Conservation (phyloP, 2,797 vertebrate genomes). For the Melanotaenia maccullochi region DNA sequence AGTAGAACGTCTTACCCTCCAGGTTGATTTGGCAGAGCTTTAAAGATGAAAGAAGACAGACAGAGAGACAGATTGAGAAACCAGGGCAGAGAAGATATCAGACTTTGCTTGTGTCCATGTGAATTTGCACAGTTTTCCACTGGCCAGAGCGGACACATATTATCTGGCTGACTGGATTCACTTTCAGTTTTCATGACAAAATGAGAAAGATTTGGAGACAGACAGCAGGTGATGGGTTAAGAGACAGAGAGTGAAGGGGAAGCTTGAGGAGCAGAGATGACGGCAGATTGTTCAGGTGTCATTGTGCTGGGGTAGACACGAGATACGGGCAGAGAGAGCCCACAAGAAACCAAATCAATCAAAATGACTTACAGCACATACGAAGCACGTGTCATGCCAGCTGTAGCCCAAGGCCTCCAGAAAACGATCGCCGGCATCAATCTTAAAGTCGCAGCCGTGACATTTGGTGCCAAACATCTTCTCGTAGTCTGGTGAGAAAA, state of each 20-base stretch:
- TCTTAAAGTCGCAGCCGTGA: conserved; percentile 99
- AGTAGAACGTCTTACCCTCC: conserved; percentile 99
- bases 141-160: conserved; percentile 24
- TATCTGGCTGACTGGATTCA: conserved; percentile 53
- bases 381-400: conserved; percentile 99
- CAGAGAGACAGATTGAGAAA: conserved; percentile 53
- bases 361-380: conserved; percentile 93
- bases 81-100: conserved; percentile 45
- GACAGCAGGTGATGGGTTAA: conserved; percentile 41
- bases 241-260: conserved; percentile 6
- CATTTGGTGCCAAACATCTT: conserved; percentile 99
- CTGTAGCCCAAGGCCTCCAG: conserved; percentile 98
- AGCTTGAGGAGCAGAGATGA: conserved; percentile 37
- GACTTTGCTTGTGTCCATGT: conserved; percentile 40
- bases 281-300: conserved; percentile 57
- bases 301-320: conserved; percentile 51
- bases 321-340: conserved; percentile 46
- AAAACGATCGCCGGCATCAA: conserved; percentile 97
- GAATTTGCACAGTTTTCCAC: conserved; percentile 44
- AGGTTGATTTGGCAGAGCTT: conserved; percentile 99
- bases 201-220: conserved; percentile 17
- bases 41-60: conserved; percentile 69
- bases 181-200: conserved; percentile 37
- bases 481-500: conserved; percentile 88
- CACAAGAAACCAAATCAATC: conserved; percentile 67